phyloP scores from a whole-genome alignment of 2,888 invertebrate species.

The Shargacucullia verbasci region DNA sequence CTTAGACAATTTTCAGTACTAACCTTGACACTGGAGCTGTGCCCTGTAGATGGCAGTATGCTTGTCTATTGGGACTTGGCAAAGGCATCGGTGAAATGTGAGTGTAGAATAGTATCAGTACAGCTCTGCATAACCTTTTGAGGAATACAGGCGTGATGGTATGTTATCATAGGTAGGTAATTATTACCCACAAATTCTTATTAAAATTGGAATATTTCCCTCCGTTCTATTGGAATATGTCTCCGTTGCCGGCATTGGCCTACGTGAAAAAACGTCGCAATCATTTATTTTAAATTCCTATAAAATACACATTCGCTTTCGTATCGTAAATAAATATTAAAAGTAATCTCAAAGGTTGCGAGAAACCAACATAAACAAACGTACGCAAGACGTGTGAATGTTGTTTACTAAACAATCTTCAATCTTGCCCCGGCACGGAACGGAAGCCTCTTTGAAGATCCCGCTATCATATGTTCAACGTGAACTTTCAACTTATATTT shows the following conservation, averaged over 20 bases:
- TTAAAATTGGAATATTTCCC: no score
- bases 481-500: constrained; percentile 59
- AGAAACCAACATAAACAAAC: constrained; percentile 43
- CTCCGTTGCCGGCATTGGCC: not conserved
- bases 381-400: constrained; percentile 35
- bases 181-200: no score
- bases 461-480: constrained; percentile 56
- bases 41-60: no score
- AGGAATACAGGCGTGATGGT: no score
- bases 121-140: no score
- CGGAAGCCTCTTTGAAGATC: constrained; percentile 50
- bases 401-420: constrained; percentile 49
- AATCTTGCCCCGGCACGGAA: constrained; percentile 17
- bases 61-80: no score
- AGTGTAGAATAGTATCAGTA: no score
- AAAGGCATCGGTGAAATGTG: no score
- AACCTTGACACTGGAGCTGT: no score
- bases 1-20: no score
- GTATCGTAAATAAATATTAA: constrained; percentile 30
- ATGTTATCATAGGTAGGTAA: no score
- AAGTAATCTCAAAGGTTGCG: constrained; percentile 36
- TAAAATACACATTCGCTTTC: constrained; percentile 8
- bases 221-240: no score
- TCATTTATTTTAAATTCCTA: constrained; percentile 4
- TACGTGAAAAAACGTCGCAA: constrained; percentile 17